phyloP scores from a whole-genome alignment of 1,140 invertebrate genomes.

The Saccostrea glomerata region DNA sequence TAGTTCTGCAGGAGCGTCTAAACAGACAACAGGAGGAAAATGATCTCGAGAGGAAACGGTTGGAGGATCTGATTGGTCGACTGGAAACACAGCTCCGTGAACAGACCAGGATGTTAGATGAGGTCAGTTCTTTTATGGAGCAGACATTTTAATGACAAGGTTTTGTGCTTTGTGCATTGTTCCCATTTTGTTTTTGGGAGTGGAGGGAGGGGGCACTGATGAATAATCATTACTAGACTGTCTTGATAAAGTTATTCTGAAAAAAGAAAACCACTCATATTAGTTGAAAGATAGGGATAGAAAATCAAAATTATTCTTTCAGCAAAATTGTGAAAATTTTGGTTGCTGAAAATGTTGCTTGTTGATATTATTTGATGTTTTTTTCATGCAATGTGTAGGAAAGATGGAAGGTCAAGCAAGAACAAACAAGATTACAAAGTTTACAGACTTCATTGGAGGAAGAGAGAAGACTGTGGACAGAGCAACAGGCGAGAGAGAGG shows the following conservation, averaged over 20 bases:
- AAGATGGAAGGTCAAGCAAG: slow-evolving; percentile 76
- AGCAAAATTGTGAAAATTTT: too few relatives aligned
- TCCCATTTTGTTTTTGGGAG: too few relatives aligned
- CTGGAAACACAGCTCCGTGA: slow-evolving; percentile 76
- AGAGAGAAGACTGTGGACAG: slow-evolving; percentile 70
- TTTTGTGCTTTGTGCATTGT: too few relatives aligned
- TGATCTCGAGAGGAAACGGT: slow-evolving; percentile 71
- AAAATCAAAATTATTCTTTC: too few relatives aligned
- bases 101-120: slow-evolving; percentile 73
- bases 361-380: not conserved
- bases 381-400: slow-evolving; percentile 64
- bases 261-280: too few relatives aligned
- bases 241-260: too few relatives aligned
- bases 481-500: slow-evolving; percentile 74
- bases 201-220: too few relatives aligned
- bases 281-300: too few relatives aligned
- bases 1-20: slow-evolving; percentile 76
- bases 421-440: slow-evolving; percentile 70
- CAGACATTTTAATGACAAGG: too few relatives aligned
- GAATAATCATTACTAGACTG: too few relatives aligned
- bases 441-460: slow-evolving; percentile 71
- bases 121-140: slow-evolving; percentile 59
- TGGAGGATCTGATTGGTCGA: slow-evolving; percentile 74
- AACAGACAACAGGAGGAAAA: slow-evolving; percentile 76
- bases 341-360: not conserved